Evolutionary conservation across 2,888 invertebrate genomes (phyloP), one percentile per base, ranked within the genome.

Genomic region (Parnassius smintheus): DNA sequence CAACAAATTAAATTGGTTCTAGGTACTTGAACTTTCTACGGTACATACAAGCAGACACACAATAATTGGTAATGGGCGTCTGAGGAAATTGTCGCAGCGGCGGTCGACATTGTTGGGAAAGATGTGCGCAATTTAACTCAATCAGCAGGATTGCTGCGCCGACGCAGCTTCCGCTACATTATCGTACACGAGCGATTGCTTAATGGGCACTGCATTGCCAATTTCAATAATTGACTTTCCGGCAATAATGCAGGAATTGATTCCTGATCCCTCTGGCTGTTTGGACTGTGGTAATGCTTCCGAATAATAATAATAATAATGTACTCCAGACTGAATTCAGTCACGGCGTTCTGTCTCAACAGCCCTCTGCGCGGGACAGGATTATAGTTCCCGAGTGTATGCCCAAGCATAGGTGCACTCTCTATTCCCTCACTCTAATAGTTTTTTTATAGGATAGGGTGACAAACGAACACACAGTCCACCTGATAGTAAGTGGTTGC

Each of bases 101-200:
- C 65, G 66, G n/a, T 12, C 49, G 2, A 49, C 66, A 64, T 66
- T 57, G 61, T 12, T 55, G 46, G 57, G 55, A 52, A 68, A 59
- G 58, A 52, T 8, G 55, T 12, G 25, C 41, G 53, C 61, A 62
- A 65, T 62, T 65, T 53, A 46, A 9, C 49, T 41, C 59, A 62
- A 62, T 65, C 56, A 65, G 59, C 48, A 25, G 51, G 59, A 56
- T n/a, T 56, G 56, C n/a, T 18, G 12, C 49, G 51, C 4, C 61
- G 61, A 41, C 48, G 59, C 50, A 12, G 51, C 56, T 50, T 59
- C 65, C 56, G 51, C 4, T 10, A 41, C 41, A 7, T 9, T 12
- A 13, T 13, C 9, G 12, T 9, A 13, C 7, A 7, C 49, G 41
- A 13, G 56, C 48, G 48, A n/a, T 22, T 42, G 46, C 49, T 46